Evolutionary conservation across 1,140 invertebrate genomes (phyloP).

Genomic region (Cecropterus lyciades): DNA sequence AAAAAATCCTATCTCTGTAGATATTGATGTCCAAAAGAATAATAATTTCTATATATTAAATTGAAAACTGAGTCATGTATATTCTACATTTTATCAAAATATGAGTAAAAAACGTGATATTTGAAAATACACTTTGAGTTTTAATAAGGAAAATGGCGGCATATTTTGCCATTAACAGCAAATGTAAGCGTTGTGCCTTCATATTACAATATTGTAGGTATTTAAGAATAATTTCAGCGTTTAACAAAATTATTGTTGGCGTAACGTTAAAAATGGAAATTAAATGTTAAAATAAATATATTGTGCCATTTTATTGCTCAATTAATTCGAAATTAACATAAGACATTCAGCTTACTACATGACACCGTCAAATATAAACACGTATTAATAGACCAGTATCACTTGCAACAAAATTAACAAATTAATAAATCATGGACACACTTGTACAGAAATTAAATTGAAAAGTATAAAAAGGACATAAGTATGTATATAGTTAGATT

Average conservation of each 20-base stretch:
- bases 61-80: too few species aligned
- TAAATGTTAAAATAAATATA: conserved; percentile 17
- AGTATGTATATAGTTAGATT: conserved; percentile 54
- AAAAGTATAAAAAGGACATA: conserved; percentile 27
- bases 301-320: conserved; percentile 34
- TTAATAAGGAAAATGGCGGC: conserved; percentile 10
- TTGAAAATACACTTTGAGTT: background rate
- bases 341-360: conserved; percentile 25
- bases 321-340: conserved; percentile 21
- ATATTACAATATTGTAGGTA: conserved; percentile 26
- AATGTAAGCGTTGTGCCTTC: conserved; percentile 34
- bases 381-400: background rate
- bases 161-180: conserved; percentile 6
- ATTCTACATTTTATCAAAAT: background rate
- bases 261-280: conserved; percentile 9
- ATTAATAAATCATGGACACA: conserved; percentile 9
- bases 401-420: conserved; percentile 20
- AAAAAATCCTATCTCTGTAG: background rate
- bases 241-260: conserved; percentile 24
- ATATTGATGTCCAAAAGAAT: too few species aligned
- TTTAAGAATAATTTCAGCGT: conserved; percentile 27
- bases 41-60: too few species aligned
- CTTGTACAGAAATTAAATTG: conserved; percentile 32
- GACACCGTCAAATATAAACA: conserved; percentile 7
- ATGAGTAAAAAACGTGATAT: background rate